phyloP scores from a whole-genome alignment of 2,113 vertebrate species.

The Phalacrocorax brasilianus region DNA sequence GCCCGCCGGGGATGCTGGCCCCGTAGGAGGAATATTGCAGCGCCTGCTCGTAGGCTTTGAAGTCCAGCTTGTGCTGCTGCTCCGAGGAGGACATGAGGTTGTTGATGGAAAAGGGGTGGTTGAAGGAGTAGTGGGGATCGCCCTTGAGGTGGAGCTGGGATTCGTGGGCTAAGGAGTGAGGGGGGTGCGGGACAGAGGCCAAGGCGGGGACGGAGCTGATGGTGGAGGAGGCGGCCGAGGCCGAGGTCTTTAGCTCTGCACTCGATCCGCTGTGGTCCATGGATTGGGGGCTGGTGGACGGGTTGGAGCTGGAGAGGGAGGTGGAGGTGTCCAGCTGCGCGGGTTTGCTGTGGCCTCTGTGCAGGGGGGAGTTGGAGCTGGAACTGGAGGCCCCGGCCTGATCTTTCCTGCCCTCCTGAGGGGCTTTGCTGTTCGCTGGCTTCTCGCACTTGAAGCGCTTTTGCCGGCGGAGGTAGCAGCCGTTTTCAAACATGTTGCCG shows the following conservation, averaged over 20 bases:
- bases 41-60: constrained; percentile 96
- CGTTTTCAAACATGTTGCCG: constrained; percentile 99
- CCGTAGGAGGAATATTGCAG: constrained; percentile 92
- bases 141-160: constrained; percentile 92
- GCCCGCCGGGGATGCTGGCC: constrained; percentile 77
- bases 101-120: constrained; percentile 99
- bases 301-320: constrained; percentile 73
- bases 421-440: constrained; percentile 75
- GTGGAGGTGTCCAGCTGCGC: constrained; percentile 79
- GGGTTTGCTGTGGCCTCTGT: constrained; percentile 73
- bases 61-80: constrained; percentile 99
- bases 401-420: constrained; percentile 74
- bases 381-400: constrained; percentile 63
- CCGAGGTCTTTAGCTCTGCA: constrained; percentile 83
- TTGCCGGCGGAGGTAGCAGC: constrained; percentile 95
- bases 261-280: constrained; percentile 79
- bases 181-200: constrained; percentile 81
- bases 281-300: constrained; percentile 78
- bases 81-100: constrained; percentile 98
- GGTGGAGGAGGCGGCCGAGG: constrained; percentile 74
- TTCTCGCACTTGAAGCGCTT: constrained; percentile 98
- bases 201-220: constrained; percentile 78
- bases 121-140: constrained; percentile 96
- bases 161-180: constrained; percentile 87
- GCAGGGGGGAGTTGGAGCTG: constrained; percentile 77